phyloP scores from a whole-genome alignment of 2,113 vertebrate species.

The Oryzias celebensis region DNA sequence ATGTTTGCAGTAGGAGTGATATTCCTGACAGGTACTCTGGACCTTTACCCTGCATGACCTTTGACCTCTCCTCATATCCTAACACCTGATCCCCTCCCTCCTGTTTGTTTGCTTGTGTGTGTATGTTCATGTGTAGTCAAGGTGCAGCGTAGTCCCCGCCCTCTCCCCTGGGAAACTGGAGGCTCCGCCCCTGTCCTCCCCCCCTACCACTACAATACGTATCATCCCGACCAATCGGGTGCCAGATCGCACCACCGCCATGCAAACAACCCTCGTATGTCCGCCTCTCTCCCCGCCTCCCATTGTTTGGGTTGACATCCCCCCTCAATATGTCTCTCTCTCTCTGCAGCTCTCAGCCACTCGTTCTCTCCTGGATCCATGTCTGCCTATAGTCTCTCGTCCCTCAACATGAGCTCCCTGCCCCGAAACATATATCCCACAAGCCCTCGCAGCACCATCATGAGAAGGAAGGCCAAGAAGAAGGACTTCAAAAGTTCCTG shows the following conservation, averaged over 20 bases:
- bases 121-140: slow-evolving; percentile 85
- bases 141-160: slow-evolving; percentile 91
- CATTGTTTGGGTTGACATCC: neutral
- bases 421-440: slow-evolving; percentile 96
- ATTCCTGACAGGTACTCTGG: too few species aligned
- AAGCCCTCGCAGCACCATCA: slow-evolving; percentile 93
- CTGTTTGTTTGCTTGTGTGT: slow-evolving; percentile 65
- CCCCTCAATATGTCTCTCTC: slow-evolving; percentile 1
- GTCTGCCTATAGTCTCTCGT: slow-evolving; percentile 98
- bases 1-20: too few species aligned
- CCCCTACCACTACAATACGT: slow-evolving; percentile 87
- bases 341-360: slow-evolving; percentile 85
- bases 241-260: slow-evolving; percentile 67
- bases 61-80: slow-evolving; percentile 50
- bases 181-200: slow-evolving; percentile 84
- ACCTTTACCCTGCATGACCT: neutral
- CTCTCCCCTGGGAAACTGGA: slow-evolving; percentile 85
- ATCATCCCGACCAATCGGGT: slow-evolving; percentile 82
- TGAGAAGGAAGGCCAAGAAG: slow-evolving; percentile 95
- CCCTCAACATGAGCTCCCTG: slow-evolving; percentile 94
- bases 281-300: slow-evolving; percentile 19
- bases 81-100: slow-evolving; percentile 33
- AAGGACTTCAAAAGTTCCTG: slow-evolving; percentile 98
- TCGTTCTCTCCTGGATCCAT: slow-evolving; percentile 98
- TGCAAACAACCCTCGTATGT: slow-evolving; percentile 70